Evolutionary conservation across 2,797 vertebrate species (phyloP), one percentile per base, ranked within the genome.

Genomic region (Spondyliosoma cantharus): DNA sequence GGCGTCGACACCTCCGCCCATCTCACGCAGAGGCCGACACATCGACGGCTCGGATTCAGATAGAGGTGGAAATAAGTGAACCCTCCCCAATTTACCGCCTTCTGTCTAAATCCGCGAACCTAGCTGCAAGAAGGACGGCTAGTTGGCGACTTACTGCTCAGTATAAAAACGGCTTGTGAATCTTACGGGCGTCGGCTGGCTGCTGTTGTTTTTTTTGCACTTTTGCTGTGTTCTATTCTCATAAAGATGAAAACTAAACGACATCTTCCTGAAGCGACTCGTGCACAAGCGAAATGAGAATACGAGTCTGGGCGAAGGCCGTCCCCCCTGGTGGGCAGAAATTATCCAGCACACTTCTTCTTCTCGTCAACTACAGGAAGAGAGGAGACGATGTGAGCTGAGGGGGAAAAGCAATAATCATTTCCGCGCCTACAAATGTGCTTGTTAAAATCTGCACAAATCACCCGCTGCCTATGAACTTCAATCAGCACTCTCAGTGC

Each of bases 361-460:
- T 71, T 65, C 29, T 62, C 45, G 19, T 58, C 71, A 70, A n/a
- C n/a, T 4, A 13, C 48, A 64, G n/a, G 7, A 27, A 42, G 20
- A 15, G 24, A 24, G 17, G 20, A 17, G 42, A 62, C 68, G 19
- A 81, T 48, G 15, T 25, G 54, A 68, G 59, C 43, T 20, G 3
- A 74, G 60, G 46, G 46, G 59, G 59, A 29, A 61, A 81, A 78
- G 76, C 46, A 67, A 66, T 71, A 73, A 69, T 66, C 2, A 17
- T 71, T 71, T 71, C 46, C 7, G 4, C 3, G 3, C 50, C 56
- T 52, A 64, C 63, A 65, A 70, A 72, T 59, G 46, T 61, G 59
- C 71, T 86, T 77, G 45, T 85, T 78, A 72, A 60, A 77, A 62
- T 81, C 64, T 59, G 52, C n/a, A 72, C 5, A 70, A 72, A 76